A percentile compares a stretch with the other conserved stretches of the same genome.
These are phyloP conservation scores for Chiroxiphia lanceolata DNA, from an alignment of 2,797 vertebrate genomes.

Conservation along the genomic window DNA sequence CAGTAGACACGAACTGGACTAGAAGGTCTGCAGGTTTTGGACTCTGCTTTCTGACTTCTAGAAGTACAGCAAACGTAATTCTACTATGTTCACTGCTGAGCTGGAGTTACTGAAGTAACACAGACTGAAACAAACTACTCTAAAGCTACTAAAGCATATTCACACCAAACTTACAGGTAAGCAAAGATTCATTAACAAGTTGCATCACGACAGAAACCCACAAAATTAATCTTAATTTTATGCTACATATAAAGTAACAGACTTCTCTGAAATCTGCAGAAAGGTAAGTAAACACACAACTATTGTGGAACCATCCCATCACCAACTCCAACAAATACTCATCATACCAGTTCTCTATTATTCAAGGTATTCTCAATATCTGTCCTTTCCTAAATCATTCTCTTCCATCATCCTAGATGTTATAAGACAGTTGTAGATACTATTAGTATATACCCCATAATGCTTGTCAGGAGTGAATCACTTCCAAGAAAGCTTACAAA, in stretches of 20 bases:
- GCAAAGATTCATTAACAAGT: neutral
- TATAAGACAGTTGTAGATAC: neutral
- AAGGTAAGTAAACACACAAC: neutral
- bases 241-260: neutral
- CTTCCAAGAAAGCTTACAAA: neutral
- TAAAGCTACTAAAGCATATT: neutral
- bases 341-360: neutral
- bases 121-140: neutral
- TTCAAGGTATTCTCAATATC: neutral
- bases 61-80: neutral
- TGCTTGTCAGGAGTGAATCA: neutral
- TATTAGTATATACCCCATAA: neutral
- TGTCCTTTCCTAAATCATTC: neutral
- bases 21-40: neutral
- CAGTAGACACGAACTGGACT: neutral
- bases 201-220: neutral
- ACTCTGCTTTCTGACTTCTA: neutral
- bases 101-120: neutral
- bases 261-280: neutral
- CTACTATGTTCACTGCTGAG: neutral
- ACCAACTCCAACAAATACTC: neutral
- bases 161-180: neutral
- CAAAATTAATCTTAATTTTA: neutral
- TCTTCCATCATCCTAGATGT: neutral
- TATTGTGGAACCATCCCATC: neutral